A percentile compares a stretch with the other conserved stretches of the same genome.
Conservation (phyloP, 1,140 invertebrate species). For the Bradynema listronoti region DNA sequence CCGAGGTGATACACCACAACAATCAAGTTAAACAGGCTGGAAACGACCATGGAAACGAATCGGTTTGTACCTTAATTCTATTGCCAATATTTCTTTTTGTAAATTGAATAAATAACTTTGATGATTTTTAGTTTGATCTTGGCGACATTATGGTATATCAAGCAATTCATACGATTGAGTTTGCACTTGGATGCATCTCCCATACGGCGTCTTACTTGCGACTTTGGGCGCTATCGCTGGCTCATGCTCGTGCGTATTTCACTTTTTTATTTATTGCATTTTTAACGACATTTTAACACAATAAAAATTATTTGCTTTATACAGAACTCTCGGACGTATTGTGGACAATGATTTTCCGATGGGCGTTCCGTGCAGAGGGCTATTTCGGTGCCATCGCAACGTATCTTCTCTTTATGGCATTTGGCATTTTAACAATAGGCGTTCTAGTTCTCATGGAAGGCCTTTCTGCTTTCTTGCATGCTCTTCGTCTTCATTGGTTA, state of each 20-base stretch:
- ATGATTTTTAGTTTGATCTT: slow-evolving; percentile 67
- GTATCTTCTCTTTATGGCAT: slow-evolving; percentile 73
- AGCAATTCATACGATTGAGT: slow-evolving; percentile 91
- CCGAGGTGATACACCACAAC: slow-evolving; percentile 46
- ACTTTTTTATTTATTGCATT: background rate
- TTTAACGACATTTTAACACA: too few species aligned
- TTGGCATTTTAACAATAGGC: slow-evolving; percentile 76
- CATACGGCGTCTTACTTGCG: slow-evolving; percentile 92
- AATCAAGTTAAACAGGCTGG: background rate
- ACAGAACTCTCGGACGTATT: slow-evolving; percentile 60
- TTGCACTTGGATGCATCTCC: slow-evolving; percentile 85
- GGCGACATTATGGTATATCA: slow-evolving; percentile 80
- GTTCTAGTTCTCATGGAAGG: slow-evolving; percentile 93
- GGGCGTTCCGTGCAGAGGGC: slow-evolving; percentile 59
- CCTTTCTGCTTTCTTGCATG: slow-evolving; percentile 92
- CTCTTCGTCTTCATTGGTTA: slow-evolving; percentile 92
- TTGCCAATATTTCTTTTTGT: slow-evolving; percentile 7
- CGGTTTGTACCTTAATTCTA: slow-evolving; percentile 25
- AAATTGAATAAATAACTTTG: slow-evolving; percentile 14
- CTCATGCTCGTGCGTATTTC: slow-evolving; percentile 77
- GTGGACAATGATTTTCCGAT: slow-evolving; percentile 61
- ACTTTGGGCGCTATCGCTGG: slow-evolving; percentile 87
- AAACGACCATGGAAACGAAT: slow-evolving; percentile 32
- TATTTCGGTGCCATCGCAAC: slow-evolving; percentile 67
- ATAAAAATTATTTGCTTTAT: slow-evolving; percentile 19